phyloP scores from a whole-genome alignment of 2,888 invertebrate genomes.

The Oligia latruncula region DNA sequence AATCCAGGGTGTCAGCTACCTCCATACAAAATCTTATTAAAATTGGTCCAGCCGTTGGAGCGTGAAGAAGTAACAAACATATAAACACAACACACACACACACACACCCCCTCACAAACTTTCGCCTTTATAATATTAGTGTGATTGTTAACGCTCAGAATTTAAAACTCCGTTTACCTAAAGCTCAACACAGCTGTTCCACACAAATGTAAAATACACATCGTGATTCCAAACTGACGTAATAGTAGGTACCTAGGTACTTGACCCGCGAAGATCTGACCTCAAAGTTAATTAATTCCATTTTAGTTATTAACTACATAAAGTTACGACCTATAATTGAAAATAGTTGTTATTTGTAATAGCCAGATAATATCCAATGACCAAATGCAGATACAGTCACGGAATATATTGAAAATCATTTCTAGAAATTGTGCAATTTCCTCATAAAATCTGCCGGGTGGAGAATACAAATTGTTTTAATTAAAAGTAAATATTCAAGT shows the following conservation, averaged over 20 bases:
- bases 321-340: constrained; percentile 40
- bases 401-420: constrained; percentile 15
- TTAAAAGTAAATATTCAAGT: constrained; percentile 6
- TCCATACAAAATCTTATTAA: no score
- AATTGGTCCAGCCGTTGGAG: no score
- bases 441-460: constrained; percentile 1
- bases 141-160: not conserved
- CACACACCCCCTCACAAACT: no score
- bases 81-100: no score
- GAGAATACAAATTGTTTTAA: constrained; percentile 35
- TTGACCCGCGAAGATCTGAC: constrained; percentile 38
- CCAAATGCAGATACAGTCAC: constrained; percentile 14
- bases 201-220: not conserved
- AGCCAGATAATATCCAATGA: constrained; percentile 17
- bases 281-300: constrained; percentile 50
- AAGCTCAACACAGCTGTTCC: not conserved
- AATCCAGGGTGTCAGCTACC: no score
- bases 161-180: not conserved
- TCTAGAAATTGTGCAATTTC: constrained; percentile 15
- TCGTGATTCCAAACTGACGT: constrained; percentile 33
- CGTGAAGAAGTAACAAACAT: no score
- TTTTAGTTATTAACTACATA: constrained; percentile 38
- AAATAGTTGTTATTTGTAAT: constrained; percentile 34
- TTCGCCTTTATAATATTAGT: no score
- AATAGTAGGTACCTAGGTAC: constrained; percentile 17